Base-by-base conservation (phyloP, 2,888 invertebrate species). In the Apamea crenata region DNA sequence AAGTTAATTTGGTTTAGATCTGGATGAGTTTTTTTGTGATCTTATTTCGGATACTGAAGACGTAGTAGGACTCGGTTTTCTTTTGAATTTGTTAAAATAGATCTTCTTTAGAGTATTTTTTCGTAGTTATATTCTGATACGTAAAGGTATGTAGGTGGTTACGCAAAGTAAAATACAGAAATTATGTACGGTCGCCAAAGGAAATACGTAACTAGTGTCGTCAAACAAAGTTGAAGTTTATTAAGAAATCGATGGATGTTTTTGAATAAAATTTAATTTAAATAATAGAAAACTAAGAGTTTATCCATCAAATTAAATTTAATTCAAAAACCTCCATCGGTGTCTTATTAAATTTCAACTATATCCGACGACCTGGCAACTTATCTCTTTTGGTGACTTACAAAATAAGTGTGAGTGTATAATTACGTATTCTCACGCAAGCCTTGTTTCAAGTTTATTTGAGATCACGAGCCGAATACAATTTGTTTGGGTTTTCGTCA, bases 401-500 rank as follows among this genome's bases (percentile, higher is more conserved):
- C 29, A 63, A 68, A 81, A 73, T 47, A 73, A 32, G 4, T 69
- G 69, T 18, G 25, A 44, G 25, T 63, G 18, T 59, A 32, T 69
- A 73, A 86, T 86, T 56, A 75, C 72, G 36, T 61, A 72, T 71
- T 80, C 73, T 59, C 85, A 86, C 73, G 80, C 80, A 71, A 69
- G 32, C 10, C 32, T 85, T 32, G 72, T 75, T 83, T 83, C 66
- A 88, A 87, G 75, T 86, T 81, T 75, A 81, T 47, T 76, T 68
- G 50, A 73, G 29, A 78, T 78, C 83, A 81, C 50, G 77, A 78
- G 8, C 68, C n/a, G 67, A 69, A 74, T 82, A 66, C 47, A 61
- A 66, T 82, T 80, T 56, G 32, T 71, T 80, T 50, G 7, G 18
- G 47, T 71, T 84, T 71, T 68, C 68, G 61, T 84, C 73, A 74